Percentiles rank a stretch among this genome's conserved stretches.
These are phyloP conservation scores for Himantopus leucocephalus DNA, from an alignment of 2,113 vertebrate species.

Conservation along the genomic window DNA sequence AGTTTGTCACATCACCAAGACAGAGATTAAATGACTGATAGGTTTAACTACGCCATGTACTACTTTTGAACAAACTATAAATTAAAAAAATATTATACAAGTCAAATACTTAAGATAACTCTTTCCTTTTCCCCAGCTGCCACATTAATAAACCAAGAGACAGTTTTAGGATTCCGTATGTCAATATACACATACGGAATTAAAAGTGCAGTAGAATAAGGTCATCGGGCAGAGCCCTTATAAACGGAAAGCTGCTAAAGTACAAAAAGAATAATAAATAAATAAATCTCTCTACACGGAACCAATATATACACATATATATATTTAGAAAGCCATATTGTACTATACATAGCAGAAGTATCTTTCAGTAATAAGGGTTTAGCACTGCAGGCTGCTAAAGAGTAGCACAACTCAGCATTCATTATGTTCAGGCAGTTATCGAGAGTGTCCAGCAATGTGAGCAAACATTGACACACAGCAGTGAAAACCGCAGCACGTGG, in stretches of 20 bases:
- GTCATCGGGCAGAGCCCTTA: neutral
- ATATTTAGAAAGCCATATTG: neutral
- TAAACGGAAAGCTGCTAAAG: neutral
- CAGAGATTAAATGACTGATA: neutral
- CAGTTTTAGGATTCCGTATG: neutral
- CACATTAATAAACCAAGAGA: neutral
- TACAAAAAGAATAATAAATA: neutral
- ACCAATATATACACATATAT: neutral
- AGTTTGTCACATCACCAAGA: neutral
- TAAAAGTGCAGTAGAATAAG: neutral
- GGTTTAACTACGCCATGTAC: neutral
- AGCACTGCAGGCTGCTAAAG: neutral
- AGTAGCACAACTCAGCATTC: neutral
- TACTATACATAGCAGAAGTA: neutral
- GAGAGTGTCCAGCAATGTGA: neutral
- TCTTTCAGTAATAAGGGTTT: neutral
- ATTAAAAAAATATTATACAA: neutral
- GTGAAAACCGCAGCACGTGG: neutral
- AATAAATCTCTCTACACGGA: neutral
- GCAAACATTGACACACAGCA: conserved; percentile 12
- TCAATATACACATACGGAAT: neutral
- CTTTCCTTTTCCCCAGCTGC: neutral
- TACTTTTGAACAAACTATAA: neutral
- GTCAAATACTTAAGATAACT: neutral
- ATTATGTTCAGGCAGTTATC: neutral